Percentiles rank a stretch among this genome's conserved stretches.
Evolutionary conservation across 2,888 invertebrate species (phyloP).

Genomic region (Stenoptilia bipunctidactyla): DNA sequence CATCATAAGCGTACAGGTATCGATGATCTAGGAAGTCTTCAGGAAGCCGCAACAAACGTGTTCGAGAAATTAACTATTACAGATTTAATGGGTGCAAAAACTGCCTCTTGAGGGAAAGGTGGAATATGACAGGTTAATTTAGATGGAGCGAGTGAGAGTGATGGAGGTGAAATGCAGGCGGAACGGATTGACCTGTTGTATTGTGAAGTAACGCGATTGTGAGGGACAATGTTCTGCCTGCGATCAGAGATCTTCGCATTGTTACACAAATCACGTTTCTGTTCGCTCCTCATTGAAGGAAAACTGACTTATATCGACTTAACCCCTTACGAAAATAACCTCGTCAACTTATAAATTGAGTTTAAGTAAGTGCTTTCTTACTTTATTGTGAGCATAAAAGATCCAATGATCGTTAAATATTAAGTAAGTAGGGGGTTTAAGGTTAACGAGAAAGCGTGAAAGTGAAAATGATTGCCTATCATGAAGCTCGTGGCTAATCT

Average conservation of each 20-base stretch:
- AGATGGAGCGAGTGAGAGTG: constrained; percentile 47
- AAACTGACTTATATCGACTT: too few species aligned
- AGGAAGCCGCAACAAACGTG: constrained; percentile 31
- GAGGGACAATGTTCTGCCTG: neutral
- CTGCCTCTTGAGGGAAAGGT: constrained; percentile 33
- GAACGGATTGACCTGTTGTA: constrained; percentile 31
- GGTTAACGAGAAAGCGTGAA: neutral
- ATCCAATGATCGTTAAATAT: too few species aligned
- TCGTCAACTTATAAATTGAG: too few species aligned
- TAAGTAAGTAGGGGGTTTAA: neutral
- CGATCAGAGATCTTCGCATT: too few species aligned
- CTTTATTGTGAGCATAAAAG: too few species aligned
- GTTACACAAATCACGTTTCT: too few species aligned
- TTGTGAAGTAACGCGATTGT: neutral
- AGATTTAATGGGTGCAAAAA: constrained; percentile 31
- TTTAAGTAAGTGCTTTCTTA: too few species aligned
- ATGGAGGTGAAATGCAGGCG: constrained; percentile 47
- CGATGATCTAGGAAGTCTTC: constrained; percentile 24
- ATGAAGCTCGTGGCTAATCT: neutral
- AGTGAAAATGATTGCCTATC: neutral
- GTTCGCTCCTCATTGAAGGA: too few species aligned
- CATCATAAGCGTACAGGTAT: constrained; percentile 16
- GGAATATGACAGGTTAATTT: constrained; percentile 59
- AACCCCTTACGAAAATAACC: too few species aligned
- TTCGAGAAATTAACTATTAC: constrained; percentile 39